A percentile compares a stretch with the other conserved stretches of the same genome.
phyloP scores from a whole-genome alignment of 2,797 vertebrate species.

The Poeciliopsis gracilis region DNA sequence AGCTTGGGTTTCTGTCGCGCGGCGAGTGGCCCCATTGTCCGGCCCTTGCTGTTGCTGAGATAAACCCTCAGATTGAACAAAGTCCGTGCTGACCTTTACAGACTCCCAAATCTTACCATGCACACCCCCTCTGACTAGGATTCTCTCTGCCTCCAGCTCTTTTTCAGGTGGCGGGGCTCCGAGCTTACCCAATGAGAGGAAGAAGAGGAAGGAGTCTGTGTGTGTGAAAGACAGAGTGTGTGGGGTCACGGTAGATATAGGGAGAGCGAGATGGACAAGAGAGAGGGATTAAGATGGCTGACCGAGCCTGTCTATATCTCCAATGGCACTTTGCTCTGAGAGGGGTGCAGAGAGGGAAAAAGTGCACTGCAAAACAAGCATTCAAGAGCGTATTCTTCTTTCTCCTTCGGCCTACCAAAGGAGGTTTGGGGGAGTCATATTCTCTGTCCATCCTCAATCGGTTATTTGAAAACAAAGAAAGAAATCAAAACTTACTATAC shows the following conservation, averaged over 20 bases:
- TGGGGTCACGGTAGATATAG: constrained; percentile 83
- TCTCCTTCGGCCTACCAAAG: constrained; percentile 44
- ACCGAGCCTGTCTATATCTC: constrained; percentile 81
- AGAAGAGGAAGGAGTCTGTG: constrained; percentile 30
- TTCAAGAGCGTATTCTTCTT: constrained; percentile 68
- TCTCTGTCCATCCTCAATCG: constrained; percentile 33
- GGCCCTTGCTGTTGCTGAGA: constrained; percentile 90
- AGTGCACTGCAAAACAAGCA: constrained; percentile 68
- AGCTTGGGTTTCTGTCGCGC: constrained; percentile 95
- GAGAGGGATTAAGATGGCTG: constrained; percentile 88
- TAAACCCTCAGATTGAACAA: constrained; percentile 99
- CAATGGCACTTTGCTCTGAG: constrained; percentile 78
- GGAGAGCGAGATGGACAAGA: constrained; percentile 77
- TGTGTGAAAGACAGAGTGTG: constrained; percentile 62
- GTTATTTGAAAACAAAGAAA: constrained; percentile 2
- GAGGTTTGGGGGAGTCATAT: constrained; percentile 43
- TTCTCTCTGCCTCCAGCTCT: constrained; percentile 58
- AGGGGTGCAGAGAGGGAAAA: constrained; percentile 59
- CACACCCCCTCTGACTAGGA: constrained; percentile 67
- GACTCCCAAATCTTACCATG: constrained; percentile 85
- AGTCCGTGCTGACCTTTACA: constrained; percentile 95
- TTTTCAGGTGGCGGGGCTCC: constrained; percentile 67
- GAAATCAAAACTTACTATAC: constrained; percentile 35
- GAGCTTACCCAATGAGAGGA: constrained; percentile 77
- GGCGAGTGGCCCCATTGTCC: constrained; percentile 92